These are phyloP conservation scores for Batillaria attramentaria DNA, from an alignment of 1,140 invertebrate genomes.

Conservation along the genomic window DNA sequence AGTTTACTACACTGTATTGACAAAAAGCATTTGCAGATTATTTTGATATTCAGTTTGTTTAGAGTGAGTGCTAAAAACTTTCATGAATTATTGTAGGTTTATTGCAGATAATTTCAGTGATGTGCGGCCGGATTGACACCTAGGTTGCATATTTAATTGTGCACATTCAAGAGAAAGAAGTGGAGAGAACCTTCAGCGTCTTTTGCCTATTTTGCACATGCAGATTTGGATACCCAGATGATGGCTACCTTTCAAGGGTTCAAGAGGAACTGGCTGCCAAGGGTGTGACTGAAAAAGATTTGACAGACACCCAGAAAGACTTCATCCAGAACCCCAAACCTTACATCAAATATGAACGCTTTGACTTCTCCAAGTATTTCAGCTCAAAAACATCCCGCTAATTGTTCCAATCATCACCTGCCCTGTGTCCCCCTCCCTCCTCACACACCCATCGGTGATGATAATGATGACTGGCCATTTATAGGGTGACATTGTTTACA, in stretches of 20 bases:
- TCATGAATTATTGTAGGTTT: neutral
- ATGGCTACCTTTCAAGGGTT: conserved; percentile 39
- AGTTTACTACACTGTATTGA: neutral
- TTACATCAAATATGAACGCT: too few species aligned
- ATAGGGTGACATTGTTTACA: too few species aligned
- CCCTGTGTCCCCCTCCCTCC: too few species aligned
- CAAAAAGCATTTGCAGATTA: neutral
- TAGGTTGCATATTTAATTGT: too few species aligned
- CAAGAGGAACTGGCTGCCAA: conserved; percentile 40
- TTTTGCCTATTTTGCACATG: conserved; percentile 27
- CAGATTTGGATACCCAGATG: conserved; percentile 50
- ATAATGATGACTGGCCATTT: too few species aligned
- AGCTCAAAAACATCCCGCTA: too few species aligned
- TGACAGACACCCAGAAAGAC: conserved; percentile 3
- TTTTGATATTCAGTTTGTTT: neutral
- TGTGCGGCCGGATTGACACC: neutral
- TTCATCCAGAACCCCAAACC: conserved; percentile 3
- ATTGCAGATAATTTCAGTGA: neutral
- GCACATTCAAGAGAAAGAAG: too few species aligned
- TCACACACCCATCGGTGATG: too few species aligned
- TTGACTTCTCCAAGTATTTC: too few species aligned
- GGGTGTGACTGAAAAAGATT: conserved; percentile 37
- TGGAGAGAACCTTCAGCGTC: too few species aligned
- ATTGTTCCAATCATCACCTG: too few species aligned
- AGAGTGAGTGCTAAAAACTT: neutral